Evolutionary conservation across 2,888 invertebrate species (phyloP).

Genomic region (Diachrysia chrysitis): DNA sequence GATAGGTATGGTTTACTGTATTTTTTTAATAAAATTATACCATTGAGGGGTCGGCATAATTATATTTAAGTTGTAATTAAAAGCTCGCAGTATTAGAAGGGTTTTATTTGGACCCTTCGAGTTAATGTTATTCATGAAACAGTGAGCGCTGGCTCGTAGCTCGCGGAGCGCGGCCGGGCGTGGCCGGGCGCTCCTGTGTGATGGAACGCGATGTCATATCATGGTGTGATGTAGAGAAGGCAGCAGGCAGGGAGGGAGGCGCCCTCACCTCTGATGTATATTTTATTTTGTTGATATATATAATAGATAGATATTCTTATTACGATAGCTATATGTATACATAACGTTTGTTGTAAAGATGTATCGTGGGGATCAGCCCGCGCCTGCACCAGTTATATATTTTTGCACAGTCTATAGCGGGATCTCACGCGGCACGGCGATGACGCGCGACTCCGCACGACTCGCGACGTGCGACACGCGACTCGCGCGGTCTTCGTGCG

Average conservation of each 20-base stretch:
- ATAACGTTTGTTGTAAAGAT: slow-evolving; percentile 66
- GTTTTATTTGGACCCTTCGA: not conserved
- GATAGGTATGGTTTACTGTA: not conserved
- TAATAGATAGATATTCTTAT: slow-evolving; percentile 71
- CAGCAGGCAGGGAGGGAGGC: slow-evolving; percentile 25
- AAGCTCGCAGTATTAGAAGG: not conserved
- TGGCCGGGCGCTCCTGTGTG: slow-evolving; percentile 20
- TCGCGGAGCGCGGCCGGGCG: not conserved
- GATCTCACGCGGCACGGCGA: slow-evolving; percentile 31
- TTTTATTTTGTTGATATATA: slow-evolving; percentile 74
- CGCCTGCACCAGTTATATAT: slow-evolving; percentile 83
- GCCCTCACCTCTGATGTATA: slow-evolving; percentile 48
- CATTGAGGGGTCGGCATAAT: not conserved
- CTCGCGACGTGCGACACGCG: slow-evolving; percentile 21
- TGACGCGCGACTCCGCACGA: slow-evolving; percentile 22
- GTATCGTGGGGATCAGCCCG: slow-evolving; percentile 56
- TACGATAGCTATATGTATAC: slow-evolving; percentile 74
- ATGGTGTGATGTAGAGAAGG: slow-evolving; percentile 77
- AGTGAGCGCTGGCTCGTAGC: not conserved
- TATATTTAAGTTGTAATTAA: too few species aligned
- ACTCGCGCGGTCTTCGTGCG: slow-evolving; percentile 23
- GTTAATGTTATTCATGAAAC: not conserved
- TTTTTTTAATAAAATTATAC: not conserved
- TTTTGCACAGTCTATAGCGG: slow-evolving; percentile 77
- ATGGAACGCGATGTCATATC: slow-evolving; percentile 81